Evolutionary conservation across 2,888 invertebrate genomes (phyloP).

Genomic region (Endotricha flammealis): DNA sequence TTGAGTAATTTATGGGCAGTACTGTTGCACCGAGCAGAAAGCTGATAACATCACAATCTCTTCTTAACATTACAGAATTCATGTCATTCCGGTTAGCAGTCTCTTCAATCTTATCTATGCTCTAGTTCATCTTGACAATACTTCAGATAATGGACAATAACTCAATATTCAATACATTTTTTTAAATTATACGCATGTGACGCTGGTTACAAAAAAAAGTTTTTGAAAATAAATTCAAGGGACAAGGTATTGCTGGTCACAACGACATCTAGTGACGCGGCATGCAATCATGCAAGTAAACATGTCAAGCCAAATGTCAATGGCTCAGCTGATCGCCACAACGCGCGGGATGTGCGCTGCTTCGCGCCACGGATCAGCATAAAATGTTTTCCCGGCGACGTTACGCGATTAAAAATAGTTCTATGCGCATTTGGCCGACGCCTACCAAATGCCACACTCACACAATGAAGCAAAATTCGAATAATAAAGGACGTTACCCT

Average conservation of each 20-base stretch:
- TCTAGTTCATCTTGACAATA: neutral
- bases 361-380: conserved; percentile 40
- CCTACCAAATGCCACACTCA: conserved; percentile 37
- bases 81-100: neutral
- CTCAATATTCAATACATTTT: too few species aligned
- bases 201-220: too few species aligned
- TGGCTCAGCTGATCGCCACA: conserved; percentile 73
- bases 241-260: conserved; percentile 24
- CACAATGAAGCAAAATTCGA: conserved; percentile 54
- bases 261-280: conserved; percentile 62
- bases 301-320: conserved; percentile 68
- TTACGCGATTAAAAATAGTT: conserved; percentile 70
- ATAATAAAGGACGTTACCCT: conserved; percentile 86
- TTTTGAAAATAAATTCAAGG: too few species aligned
- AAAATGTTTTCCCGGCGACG: conserved; percentile 44
- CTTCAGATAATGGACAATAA: conserved; percentile 3
- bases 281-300: conserved; percentile 55
- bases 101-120: conserved; percentile 7
- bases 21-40: neutral
- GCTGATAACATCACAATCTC: conserved; percentile 7
- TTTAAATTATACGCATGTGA: too few species aligned
- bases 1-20: neutral
- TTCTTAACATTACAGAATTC: neutral
- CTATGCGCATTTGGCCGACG: conserved; percentile 69
- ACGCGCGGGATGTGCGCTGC: conserved; percentile 42